Base-by-base conservation (phyloP, 2,113 vertebrate species). In the Ctenomys sociabilis region DNA sequence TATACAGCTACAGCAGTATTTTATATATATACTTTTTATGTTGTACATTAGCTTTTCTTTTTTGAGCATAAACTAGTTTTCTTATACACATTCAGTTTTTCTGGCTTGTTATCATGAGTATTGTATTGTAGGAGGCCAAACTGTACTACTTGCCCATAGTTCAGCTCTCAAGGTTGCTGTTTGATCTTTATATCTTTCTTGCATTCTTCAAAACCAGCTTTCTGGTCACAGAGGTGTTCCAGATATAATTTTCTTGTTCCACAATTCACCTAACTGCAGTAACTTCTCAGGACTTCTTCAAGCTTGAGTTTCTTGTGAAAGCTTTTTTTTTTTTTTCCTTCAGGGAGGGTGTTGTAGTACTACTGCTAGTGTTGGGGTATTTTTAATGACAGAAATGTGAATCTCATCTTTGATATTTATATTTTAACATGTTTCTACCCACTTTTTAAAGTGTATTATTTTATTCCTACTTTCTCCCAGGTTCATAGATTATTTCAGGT, bases 401-500 rank as follows among this genome's bases (percentile, higher is more conserved):
- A 68, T 17, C 64, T 73, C 89, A 68, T 88, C 28, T 81, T 91
- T 43, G 61, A 73, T 45, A 30, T 93, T 85, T 88, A 70, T 13
- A 72, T 95, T 88, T 88, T 91, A 89, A 81, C n/a, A 57, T 75
- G 17, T 32, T 64, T 14, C 93, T 88, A 77, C 10, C 3, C 32
- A 54, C 12, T 81, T 80, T 87, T 78, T 52, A 54, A 2, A 85
- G 1, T 43, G 2, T 88, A 2, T 68, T 70, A 22, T 49, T 93
- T 83, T 45, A 82, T 82, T 90, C 9, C 26, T 22, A 52, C 37
- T 64, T 59, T 91, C 10, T 73, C 9, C n/a, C 80, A 1, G 89
- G 68, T 82, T 93, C 28, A 30, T 73, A 59, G n/a, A 61, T 85
- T 93, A 88, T 88, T 88, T 85, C 83, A 73, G 87, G 32, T 87